These are phyloP conservation scores for Stenurella melanura DNA, from an alignment of 2,888 invertebrate genomes.

Conservation along the genomic window DNA sequence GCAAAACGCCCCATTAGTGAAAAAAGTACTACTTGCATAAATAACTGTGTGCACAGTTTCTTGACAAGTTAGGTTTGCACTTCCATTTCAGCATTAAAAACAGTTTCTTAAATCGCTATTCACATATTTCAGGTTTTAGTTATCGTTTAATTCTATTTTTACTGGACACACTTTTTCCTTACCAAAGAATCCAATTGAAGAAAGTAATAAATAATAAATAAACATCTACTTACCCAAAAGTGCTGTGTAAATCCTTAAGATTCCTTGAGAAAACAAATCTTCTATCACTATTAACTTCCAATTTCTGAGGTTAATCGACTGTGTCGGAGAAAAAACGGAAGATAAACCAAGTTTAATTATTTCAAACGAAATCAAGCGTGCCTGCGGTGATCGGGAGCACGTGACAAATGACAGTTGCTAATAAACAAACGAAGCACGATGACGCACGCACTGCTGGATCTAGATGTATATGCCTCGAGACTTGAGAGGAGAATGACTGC, in stretches of 20 bases:
- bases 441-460: constrained; percentile 38
- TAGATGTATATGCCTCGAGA: neutral
- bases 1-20: too few relatives aligned
- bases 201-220: neutral
- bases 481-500: constrained; percentile 34
- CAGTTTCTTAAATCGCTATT: too few relatives aligned
- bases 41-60: too few relatives aligned
- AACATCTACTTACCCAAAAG: constrained; percentile 1
- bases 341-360: constrained; percentile 33
- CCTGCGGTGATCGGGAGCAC: constrained; percentile 40
- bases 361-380: constrained; percentile 33
- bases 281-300: constrained; percentile 33
- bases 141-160: too few relatives aligned
- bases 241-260: neutral
- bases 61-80: too few relatives aligned
- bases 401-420: constrained; percentile 48
- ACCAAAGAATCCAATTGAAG: neutral
- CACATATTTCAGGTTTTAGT: too few relatives aligned
- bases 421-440: constrained; percentile 40
- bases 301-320: constrained; percentile 15
- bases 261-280: constrained; percentile 15
- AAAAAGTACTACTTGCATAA: too few relatives aligned
- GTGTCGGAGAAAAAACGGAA: constrained; percentile 18
- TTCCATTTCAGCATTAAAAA: too few relatives aligned
- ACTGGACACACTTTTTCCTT: neutral